Percentiles rank a stretch among this genome's conserved stretches.
Evolutionary conservation across 1,140 invertebrate species (phyloP).

Genomic region (Rhopalosiphum maidis): DNA sequence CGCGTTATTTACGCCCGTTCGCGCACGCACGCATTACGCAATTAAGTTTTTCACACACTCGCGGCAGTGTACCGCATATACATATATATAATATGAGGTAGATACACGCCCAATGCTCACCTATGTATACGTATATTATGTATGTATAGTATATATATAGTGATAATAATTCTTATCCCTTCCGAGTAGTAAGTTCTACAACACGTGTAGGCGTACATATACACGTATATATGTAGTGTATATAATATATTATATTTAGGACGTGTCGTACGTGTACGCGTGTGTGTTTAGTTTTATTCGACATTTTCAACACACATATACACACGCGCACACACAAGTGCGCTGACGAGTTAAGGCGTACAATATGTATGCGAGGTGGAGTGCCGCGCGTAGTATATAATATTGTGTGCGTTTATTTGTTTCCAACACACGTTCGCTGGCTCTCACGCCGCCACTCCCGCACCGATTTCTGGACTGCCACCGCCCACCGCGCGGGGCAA

Average conservation of each 20-base stretch:
- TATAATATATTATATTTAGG: not conserved
- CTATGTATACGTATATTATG: too few relatives aligned
- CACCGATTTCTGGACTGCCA: not conserved
- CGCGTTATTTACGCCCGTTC: not conserved
- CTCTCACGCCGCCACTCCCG: not conserved
- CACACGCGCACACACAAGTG: not conserved
- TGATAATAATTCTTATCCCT: not conserved
- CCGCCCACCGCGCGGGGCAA: slow-evolving; percentile 4
- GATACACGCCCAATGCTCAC: not conserved
- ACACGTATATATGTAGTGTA: not conserved
- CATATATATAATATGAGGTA: not conserved
- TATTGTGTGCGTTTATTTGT: slow-evolving; percentile 30
- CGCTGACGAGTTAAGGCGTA: not conserved
- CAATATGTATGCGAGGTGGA: not conserved
- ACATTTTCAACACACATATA: not conserved
- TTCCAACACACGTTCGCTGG: slow-evolving; percentile 49
- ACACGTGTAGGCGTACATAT: not conserved
- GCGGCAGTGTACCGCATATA: not conserved
- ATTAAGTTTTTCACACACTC: not conserved
- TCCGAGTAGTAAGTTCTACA: not conserved
- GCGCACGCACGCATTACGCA: not conserved
- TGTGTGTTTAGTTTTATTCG: slow-evolving; percentile 11
- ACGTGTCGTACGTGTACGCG: not conserved
- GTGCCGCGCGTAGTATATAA: not conserved
- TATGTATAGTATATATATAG: too few relatives aligned